A percentile compares a stretch with the other conserved stretches of the same genome.
These are phyloP conservation scores for Syngnathus rostellatus DNA, from an alignment of 2,797 vertebrate genomes.

Conservation along the genomic window DNA sequence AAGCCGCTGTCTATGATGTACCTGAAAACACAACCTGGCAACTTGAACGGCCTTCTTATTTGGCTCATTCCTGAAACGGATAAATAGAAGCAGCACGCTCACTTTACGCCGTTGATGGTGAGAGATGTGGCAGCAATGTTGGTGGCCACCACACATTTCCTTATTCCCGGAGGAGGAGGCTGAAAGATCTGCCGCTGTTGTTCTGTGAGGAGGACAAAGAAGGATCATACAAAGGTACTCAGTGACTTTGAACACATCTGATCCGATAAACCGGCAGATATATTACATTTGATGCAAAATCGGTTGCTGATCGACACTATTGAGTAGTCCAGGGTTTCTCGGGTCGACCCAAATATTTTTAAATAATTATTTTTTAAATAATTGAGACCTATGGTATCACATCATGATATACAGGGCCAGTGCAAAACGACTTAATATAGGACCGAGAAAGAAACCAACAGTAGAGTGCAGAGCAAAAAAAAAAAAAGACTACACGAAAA, in stretches of 20 bases:
- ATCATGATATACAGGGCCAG: too few species aligned
- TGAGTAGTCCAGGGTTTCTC: too few species aligned
- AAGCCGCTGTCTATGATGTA: conserved; percentile 96
- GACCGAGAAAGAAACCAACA: too few species aligned
- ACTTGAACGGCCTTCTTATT: background rate
- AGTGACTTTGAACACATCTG: too few species aligned
- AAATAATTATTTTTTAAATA: too few species aligned
- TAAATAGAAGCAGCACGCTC: conserved; percentile 25
- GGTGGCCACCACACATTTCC: conserved; percentile 93
- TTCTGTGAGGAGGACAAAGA: conserved; percentile 62
- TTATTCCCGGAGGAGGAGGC: conserved; percentile 80
- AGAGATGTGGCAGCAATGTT: conserved; percentile 97
- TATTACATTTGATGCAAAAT: too few species aligned
- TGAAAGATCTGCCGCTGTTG: conserved; percentile 95
- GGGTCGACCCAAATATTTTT: too few species aligned
- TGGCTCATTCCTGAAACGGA: background rate
- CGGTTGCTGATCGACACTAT: too few species aligned
- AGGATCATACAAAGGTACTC: background rate
- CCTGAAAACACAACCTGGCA: conserved; percentile 47
- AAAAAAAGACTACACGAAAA: too few species aligned
- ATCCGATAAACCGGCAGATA: too few species aligned
- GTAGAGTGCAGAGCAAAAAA: too few species aligned
- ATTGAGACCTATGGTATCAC: background rate
- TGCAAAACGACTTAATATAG: too few species aligned
- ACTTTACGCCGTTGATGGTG: conserved; percentile 95